phyloP scores from a whole-genome alignment of 2,113 vertebrate species.

The Cyprinodon tularosa region DNA sequence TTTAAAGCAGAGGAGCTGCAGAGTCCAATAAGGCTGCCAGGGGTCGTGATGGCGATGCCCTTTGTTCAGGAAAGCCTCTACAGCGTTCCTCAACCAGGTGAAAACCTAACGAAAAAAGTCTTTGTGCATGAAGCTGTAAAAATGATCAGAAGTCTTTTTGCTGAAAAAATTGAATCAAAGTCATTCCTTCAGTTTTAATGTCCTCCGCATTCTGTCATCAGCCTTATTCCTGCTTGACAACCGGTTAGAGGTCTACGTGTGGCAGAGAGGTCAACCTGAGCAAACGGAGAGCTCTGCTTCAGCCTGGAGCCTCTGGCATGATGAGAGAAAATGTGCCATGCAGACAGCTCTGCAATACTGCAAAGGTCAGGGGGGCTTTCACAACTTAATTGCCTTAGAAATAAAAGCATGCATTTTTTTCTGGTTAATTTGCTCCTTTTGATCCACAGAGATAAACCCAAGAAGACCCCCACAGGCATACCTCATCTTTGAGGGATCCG shows the following conservation, averaged over 20 bases:
- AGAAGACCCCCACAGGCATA: slow-evolving; percentile 79
- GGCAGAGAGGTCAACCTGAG: slow-evolving; percentile 71
- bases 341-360: slow-evolving; percentile 81
- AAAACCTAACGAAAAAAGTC: slow-evolving; percentile 5
- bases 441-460: slow-evolving; percentile 75
- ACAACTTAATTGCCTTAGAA: not conserved
- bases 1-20: slow-evolving; percentile 73
- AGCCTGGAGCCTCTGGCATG: slow-evolving; percentile 69
- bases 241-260: slow-evolving; percentile 82
- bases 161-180: not conserved
- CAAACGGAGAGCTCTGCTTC: slow-evolving; percentile 41
- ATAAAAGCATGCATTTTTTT: not conserved
- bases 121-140: not conserved
- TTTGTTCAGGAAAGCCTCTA: slow-evolving; percentile 80
- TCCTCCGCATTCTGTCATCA: slow-evolving; percentile 31
- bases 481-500: slow-evolving; percentile 74
- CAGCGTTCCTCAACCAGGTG: slow-evolving; percentile 77
- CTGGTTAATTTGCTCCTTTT: not conserved
- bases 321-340: slow-evolving; percentile 78
- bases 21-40: slow-evolving; percentile 61
- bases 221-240: slow-evolving; percentile 83
- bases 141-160: not conserved
- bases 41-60: slow-evolving; percentile 75
- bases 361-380: slow-evolving; percentile 68
- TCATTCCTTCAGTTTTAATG: not conserved